phyloP scores from a whole-genome alignment of 2,888 invertebrate genomes.

The Perithous albicinctus region DNA sequence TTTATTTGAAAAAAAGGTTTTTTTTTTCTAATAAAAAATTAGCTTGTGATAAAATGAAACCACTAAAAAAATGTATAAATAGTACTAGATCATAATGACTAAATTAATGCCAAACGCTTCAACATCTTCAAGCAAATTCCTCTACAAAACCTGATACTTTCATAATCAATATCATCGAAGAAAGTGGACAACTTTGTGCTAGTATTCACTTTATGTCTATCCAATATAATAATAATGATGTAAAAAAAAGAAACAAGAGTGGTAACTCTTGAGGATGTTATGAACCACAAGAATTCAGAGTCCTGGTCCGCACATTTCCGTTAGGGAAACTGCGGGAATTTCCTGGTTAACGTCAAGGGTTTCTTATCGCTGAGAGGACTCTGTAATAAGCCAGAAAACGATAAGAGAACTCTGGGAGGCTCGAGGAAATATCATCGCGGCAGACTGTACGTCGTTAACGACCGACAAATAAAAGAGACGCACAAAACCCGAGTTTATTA shows the following conservation, averaged over 20 bases:
- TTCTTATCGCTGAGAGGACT: constrained; percentile 38
- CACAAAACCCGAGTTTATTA: constrained; percentile 38
- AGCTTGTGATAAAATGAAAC: too few relatives aligned
- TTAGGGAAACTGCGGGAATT: constrained; percentile 32
- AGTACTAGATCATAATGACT: too few relatives aligned
- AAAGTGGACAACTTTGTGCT: neutral
- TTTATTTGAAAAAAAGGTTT: too few relatives aligned
- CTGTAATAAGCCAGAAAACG: constrained; percentile 39
- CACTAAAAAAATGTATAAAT: too few relatives aligned
- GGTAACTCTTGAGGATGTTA: constrained; percentile 24
- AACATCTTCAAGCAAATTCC: too few relatives aligned
- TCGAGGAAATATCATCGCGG: constrained; percentile 21
- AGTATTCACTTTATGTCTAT: neutral
- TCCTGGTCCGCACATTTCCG: constrained; percentile 38
- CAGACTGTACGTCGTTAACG: constrained; percentile 20
- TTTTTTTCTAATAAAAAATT: neutral
- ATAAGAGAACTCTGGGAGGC: constrained; percentile 27
- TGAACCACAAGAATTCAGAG: neutral
- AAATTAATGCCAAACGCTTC: too few relatives aligned
- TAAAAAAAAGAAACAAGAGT: neutral
- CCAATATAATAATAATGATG: neutral
- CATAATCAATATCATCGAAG: constrained; percentile 1
- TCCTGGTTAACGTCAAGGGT: constrained; percentile 52
- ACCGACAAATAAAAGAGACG: constrained; percentile 26
- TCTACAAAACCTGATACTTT: too few relatives aligned